Evolutionary conservation across 2,797 vertebrate genomes (phyloP).

Genomic region (Siniperca scherzeri): DNA sequence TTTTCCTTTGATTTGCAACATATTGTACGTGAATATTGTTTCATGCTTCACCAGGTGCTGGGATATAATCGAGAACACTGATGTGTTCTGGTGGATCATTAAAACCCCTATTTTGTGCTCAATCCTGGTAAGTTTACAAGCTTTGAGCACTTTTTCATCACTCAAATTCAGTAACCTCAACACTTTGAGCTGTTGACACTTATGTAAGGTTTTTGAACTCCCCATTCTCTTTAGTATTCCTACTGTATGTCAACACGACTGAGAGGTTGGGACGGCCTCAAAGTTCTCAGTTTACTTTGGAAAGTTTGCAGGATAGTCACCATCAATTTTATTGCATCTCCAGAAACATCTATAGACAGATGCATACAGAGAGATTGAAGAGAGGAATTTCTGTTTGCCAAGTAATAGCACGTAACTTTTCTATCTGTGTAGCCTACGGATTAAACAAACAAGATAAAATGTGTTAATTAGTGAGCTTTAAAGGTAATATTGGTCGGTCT

Average conservation of each 20-base stretch:
- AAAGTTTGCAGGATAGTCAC: conserved; percentile 22
- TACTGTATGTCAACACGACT: conserved; percentile 1
- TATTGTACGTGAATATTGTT: conserved; percentile 9
- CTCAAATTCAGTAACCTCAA: conserved; percentile 6
- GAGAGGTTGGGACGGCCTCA: conserved; percentile 28
- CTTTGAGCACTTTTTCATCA: not conserved
- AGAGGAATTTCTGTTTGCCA: too few species aligned
- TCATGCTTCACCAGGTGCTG: conserved; percentile 89
- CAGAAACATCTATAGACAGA: too few species aligned
- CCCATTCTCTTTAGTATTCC: not conserved
- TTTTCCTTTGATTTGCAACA: conserved; percentile 34
- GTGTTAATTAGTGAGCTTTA: not conserved
- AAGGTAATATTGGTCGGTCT: not conserved
- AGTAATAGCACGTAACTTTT: not conserved
- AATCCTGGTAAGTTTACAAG: conserved; percentile 90
- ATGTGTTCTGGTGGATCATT: conserved; percentile 96
- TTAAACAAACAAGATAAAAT: not conserved
- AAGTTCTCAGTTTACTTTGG: conserved; percentile 15
- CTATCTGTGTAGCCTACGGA: not conserved
- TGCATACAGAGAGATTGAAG: too few species aligned
- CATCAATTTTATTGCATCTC: not conserved
- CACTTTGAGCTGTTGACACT: not conserved
- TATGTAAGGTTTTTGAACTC: conserved; percentile 2
- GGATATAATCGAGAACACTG: conserved; percentile 89
- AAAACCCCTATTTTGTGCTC: conserved; percentile 94